Base-by-base conservation (phyloP, 2,113 vertebrate species). In the Colossoma macropomum region DNA sequence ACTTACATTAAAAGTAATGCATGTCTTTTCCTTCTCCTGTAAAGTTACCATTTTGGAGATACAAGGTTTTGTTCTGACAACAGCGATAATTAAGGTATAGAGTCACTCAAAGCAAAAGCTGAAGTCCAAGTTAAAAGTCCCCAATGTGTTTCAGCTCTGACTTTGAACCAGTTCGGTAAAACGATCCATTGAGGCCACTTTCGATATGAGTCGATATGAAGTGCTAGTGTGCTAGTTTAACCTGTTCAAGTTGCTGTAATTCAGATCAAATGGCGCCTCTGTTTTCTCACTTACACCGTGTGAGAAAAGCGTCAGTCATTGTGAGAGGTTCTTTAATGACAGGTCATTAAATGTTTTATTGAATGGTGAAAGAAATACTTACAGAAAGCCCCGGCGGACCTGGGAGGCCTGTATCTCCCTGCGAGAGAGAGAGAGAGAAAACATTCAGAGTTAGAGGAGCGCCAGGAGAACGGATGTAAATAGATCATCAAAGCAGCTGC, bases 361-460 rank as follows among this genome's bases (percentile, higher is more conserved):
- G 82, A 86, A 86, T 82, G 59, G 75, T 85, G 80, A 45, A 75
- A 62, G 56, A 78, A 82, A 62, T 88, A 93, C 93, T 90, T 90
- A 95, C 93, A 87, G 90, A 77, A 32, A 87, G 82, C 56, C 84
- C 92, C 21, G 89, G 84, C 66, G 79, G 76, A 84, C 90, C 92
- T 54, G 90, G 82, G n/a, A 81, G 85, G 74, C 93, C 92, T 1
- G 19, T 52, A 34, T 94, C 93, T 21, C 93, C 93, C 93, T 95
- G 88, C 30, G 71, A 87, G 32, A 83, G 50, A 86, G 19, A 78
- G 17, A 62, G 59, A 59, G 21, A n/a, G 15, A 86, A 13, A 15
- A 62, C 38, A 83, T 17, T 41, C 21, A 23, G 73, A 72, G 75
- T 73, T 38, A 72, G 17, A 76, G 48, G 12, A 66, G 50, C 19